Evolutionary conservation across 2,113 vertebrate species (phyloP), one percentile per base, ranked within the genome.

Genomic region (Cynocephalus volans): DNA sequence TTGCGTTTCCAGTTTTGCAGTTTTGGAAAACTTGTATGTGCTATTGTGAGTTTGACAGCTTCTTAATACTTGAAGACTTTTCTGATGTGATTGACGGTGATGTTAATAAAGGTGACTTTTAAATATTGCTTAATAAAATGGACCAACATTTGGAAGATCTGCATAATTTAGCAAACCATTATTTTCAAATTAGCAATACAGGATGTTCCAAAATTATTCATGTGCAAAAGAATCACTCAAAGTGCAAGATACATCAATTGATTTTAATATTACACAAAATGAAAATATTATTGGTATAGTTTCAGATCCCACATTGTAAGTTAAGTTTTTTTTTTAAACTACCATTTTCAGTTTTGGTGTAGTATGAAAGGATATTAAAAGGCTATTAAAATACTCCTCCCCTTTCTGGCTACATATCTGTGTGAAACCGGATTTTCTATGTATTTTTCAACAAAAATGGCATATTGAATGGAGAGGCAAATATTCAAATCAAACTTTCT

Each of bases 171-270:
- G 8, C 24, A 77, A 89, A 52, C 23, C 3, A 21, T 93, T 88
- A 58, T 77, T 96, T 96, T 94, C 64, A 92, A 33, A 80, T 95
- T 69, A 80, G 5, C 19, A 60, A 10, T 84, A 14, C 12, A 76
- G 15, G 23, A 70, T 62, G 12, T 73, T 69, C 77, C 48, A 79
- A 67, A 91, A 77, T 56, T 73, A 86, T 45, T 62, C 10, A 64
- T 64, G 64, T 14, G 14, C 45, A 28, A 93, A 83, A n/a, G 24
- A 48, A 41, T 21, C 56, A 87, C 24, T 85, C 14, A 62, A 56
- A 45, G 18, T 52, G 33, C 14, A 92, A 58, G 48, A 23, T 50
- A 60, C 1, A 69, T 28, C 28, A 31, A 31, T 33, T 56, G 12
- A 70, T 82, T n/a, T 88, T 90, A 70, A 52, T 58, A 9, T 56